Percentiles rank a stretch among this genome's conserved stretches.
These are phyloP conservation scores for Aldrovandia affinis DNA, from an alignment of 2,797 vertebrate genomes.

Conservation along the genomic window DNA sequence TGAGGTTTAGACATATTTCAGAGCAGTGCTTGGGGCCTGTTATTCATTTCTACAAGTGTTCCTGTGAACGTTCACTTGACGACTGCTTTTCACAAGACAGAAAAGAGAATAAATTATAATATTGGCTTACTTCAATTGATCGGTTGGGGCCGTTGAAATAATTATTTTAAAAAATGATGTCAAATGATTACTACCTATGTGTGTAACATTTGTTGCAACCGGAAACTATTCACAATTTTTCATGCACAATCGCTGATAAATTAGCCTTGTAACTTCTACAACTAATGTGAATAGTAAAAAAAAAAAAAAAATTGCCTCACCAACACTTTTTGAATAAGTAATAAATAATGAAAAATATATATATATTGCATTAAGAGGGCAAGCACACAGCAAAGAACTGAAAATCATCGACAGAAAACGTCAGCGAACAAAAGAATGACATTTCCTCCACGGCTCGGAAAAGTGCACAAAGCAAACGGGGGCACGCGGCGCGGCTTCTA, in stretches of 20 bases:
- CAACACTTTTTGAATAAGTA: conserved; percentile 3
- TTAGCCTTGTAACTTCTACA: background rate
- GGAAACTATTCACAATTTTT: background rate
- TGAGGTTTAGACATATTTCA: conserved; percentile 26
- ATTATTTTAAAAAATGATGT: background rate
- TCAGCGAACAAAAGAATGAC: background rate
- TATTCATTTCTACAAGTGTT: conserved; percentile 7
- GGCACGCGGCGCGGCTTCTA: background rate
- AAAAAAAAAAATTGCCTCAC: background rate
- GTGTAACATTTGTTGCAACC: background rate
- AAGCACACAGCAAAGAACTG: background rate
- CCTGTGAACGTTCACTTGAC: conserved; percentile 18
- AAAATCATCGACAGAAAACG: conserved; percentile 3
- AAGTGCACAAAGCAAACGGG: conserved; percentile 23
- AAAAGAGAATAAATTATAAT: conserved; percentile 15
- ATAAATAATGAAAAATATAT: background rate
- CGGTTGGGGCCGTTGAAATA: conserved; percentile 4
- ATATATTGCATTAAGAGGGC: background rate
- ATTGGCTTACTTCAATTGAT: conserved; percentile 5
- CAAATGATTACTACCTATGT: background rate
- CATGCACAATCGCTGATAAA: background rate
- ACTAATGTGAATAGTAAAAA: background rate
- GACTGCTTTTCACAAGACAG: background rate
- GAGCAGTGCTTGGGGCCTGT: background rate
- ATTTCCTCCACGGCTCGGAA: background rate